Conservation (phyloP, 1,140 invertebrate genomes). For the Ceratitis capitata region DNA sequence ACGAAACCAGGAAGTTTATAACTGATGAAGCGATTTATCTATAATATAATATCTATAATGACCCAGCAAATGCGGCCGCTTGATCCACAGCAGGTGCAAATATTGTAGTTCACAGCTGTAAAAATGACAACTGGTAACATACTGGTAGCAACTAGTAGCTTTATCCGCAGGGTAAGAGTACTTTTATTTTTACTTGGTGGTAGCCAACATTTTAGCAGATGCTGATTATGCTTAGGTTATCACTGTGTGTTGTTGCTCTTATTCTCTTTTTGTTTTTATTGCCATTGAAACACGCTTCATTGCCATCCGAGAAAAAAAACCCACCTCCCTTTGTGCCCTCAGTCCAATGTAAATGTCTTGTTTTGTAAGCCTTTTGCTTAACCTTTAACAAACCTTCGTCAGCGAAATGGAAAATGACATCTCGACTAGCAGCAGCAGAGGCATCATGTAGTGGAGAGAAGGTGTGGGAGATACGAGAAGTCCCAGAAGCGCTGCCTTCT, state of each 20-base stretch:
- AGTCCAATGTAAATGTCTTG: neutral
- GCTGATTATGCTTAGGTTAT: neutral
- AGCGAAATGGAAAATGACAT: neutral
- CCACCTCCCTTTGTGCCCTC: neutral
- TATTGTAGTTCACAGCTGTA: too few species aligned
- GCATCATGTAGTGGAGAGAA: too few species aligned
- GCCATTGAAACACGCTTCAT: neutral
- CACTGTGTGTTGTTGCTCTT: neutral
- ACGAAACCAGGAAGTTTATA: too few species aligned
- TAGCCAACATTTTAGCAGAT: neutral
- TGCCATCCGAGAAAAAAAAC: neutral
- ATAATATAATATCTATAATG: too few species aligned
- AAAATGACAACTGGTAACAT: too few species aligned
- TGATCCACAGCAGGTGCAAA: too few species aligned
- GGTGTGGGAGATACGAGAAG: neutral
- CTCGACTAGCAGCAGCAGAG: neutral
- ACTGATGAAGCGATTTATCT: too few species aligned
- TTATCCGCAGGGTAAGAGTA: too few species aligned
- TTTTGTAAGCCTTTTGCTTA: conserved; percentile 14
- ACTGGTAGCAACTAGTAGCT: too few species aligned
- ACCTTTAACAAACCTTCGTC: conserved; percentile 2
- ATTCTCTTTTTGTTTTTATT: neutral
- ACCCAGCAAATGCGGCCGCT: too few species aligned
- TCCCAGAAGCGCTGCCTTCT: neutral
- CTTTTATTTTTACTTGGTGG: too few species aligned